These are phyloP conservation scores for Liodrosophila aerea DNA, from an alignment of 2,888 invertebrate species.

Conservation along the genomic window DNA sequence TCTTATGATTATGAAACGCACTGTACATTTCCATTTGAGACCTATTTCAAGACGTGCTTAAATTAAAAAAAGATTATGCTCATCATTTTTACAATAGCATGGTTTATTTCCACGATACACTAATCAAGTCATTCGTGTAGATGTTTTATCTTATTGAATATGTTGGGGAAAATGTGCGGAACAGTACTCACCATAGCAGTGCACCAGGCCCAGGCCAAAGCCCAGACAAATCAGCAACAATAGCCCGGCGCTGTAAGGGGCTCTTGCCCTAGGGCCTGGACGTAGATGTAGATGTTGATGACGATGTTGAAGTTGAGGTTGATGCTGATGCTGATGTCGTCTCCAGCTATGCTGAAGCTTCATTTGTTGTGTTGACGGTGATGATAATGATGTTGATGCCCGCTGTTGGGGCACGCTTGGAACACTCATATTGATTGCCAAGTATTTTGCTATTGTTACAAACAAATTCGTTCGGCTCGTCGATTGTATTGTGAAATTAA, in stretches of 20 bases:
- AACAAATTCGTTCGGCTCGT: conserved; percentile 39
- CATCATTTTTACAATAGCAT: no score
- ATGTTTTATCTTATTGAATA: conserved; percentile 32
- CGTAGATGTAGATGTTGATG: no score
- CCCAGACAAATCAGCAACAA: conserved; percentile 67
- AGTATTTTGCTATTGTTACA: conserved; percentile 45
- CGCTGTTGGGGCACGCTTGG: conserved; percentile 69
- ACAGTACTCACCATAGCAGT: conserved; percentile 72
- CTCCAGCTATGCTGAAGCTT: conserved; percentile 30
- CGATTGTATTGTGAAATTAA: conserved; percentile 69
- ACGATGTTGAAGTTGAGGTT: no score
- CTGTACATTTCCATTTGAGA: no score
- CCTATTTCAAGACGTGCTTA: no score
- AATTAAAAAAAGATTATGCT: no score
- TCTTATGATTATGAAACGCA: no score
- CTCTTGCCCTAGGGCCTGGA: conserved; percentile 33
- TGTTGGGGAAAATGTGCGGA: conserved; percentile 14
- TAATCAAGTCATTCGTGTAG: no score
- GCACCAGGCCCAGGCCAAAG: conserved; percentile 57
- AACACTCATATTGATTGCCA: conserved; percentile 77
- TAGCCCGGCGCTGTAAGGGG: conserved; percentile 39
- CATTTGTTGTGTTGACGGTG: conserved; percentile 20
- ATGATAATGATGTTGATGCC: conserved; percentile 43
- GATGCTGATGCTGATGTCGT: conserved; percentile 10
- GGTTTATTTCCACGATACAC: no score